Evolutionary conservation across 2,797 vertebrate species (phyloP).

Genomic region (Thunnus albacares): DNA sequence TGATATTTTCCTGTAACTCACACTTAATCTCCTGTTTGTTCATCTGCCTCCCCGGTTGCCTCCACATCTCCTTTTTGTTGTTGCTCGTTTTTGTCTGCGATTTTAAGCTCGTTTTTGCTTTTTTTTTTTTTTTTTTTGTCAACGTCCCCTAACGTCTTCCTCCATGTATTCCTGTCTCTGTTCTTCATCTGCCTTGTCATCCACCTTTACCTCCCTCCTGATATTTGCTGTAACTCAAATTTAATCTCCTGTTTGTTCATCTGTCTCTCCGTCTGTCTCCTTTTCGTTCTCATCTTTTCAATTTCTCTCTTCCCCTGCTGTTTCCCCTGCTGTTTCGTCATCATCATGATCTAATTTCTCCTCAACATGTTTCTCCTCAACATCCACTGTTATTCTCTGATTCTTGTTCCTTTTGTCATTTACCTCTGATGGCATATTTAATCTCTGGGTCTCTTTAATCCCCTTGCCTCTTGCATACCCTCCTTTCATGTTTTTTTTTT

Average conservation of each 20-base stretch:
- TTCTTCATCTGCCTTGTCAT: slow-evolving; percentile 14
- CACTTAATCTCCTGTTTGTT: slow-evolving; percentile 60
- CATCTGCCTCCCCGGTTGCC: slow-evolving; percentile 33
- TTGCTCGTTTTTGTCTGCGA: slow-evolving; percentile 19
- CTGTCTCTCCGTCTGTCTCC: slow-evolving; percentile 28
- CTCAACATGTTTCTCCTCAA: slow-evolving; percentile 12
- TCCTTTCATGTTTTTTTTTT: slow-evolving; percentile 26
- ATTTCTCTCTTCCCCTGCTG: slow-evolving; percentile 14
- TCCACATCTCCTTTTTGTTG: slow-evolving; percentile 19
- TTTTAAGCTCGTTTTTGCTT: neutral
- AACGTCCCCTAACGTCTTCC: slow-evolving; percentile 4
- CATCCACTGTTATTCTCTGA: slow-evolving; percentile 12
- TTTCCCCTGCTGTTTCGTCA: slow-evolving; percentile 20
- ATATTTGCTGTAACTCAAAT: slow-evolving; percentile 35
- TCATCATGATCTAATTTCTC: slow-evolving; percentile 27
- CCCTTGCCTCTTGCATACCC: slow-evolving; percentile 21
- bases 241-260: slow-evolving; percentile 63
- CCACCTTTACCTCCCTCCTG: slow-evolving; percentile 24
- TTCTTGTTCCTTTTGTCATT: slow-evolving; percentile 41
- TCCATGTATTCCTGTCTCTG: slow-evolving; percentile 9
- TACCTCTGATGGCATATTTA: slow-evolving; percentile 48
- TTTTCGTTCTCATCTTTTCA: slow-evolving; percentile 29
- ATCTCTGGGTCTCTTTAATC: slow-evolving; percentile 59
- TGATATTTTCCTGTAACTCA: slow-evolving; percentile 36
- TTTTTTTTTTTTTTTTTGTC: neutral